Evolutionary conservation across 2,888 invertebrate genomes (phyloP), one percentile per base, ranked within the genome.

Genomic region (Zygogramma bicolorata): DNA sequence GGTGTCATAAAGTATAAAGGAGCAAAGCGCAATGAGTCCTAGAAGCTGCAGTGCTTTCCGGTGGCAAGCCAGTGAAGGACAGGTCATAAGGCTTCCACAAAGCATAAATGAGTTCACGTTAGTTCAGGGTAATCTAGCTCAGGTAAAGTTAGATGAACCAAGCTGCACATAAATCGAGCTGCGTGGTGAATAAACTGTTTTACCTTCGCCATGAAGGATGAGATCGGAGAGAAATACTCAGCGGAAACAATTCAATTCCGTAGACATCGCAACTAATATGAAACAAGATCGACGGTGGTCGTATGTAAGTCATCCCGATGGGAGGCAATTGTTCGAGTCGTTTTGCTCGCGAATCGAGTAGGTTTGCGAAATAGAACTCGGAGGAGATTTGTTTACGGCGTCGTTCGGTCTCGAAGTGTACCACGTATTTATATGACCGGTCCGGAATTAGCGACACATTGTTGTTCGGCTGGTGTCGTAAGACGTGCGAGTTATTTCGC

Each of bases 371-470:
- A 59, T 72, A 72, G 65, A 65, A 1, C 40, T n/a, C 5, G 68
- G 66, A n/a, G n/a, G n/a, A n/a, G n/a, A 68, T 69, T 72, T 74
- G 76, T 77, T 77, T 77, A 77, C 71, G 68, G 63, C 77, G 73
- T 71, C 60, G 77, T 76, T 46, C 10, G 20, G 7, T 15, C 53
- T 53, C 53, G n/a, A 53, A 27, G n/a, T 53, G 53, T 6, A 46
- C 65, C 68, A 75, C n/a, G n/a, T 79, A 77, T 79, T 79, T 79
- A 79, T 79, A 66, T 71, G 75, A 68, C 62, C 68, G 73, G 70
- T 60, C 67, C 70, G 77, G 77, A 80, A 80, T 80, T 80, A 79
- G 79, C 75, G 78, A 77, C 80, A 80, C 78, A 77, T 78, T 80
- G 79, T 79, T 78, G 77, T 76, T 71, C 74, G 68, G 73, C 70